A percentile compares a stretch with the other conserved stretches of the same genome.
Evolutionary conservation across 2,113 vertebrate genomes (phyloP).

Genomic region (Telmatochromis sp.): DNA sequence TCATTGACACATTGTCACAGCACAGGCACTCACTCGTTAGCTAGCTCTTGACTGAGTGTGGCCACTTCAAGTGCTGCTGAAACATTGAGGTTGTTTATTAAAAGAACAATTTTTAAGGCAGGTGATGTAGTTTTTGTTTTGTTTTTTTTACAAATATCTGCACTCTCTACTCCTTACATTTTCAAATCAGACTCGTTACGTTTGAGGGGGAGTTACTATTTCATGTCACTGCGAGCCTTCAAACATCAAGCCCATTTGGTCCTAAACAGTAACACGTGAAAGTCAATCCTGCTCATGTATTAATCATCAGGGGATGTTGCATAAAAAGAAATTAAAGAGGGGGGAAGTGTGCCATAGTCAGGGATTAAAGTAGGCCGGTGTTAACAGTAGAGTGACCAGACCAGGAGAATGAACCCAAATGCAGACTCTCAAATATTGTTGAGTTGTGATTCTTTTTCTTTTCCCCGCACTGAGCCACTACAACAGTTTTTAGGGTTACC

Average conservation of each 20-base stretch:
- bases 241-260: background rate
- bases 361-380: background rate
- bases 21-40: background rate
- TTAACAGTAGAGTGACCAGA: background rate
- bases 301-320: background rate
- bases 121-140: rapidly evolving
- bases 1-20: background rate
- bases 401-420: background rate
- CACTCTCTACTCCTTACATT: rapidly evolving
- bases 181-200: background rate
- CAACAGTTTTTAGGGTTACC: background rate
- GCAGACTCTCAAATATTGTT: background rate
- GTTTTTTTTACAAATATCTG: background rate
- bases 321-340: background rate
- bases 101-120: background rate
- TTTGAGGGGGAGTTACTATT: background rate
- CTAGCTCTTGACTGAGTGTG: background rate
- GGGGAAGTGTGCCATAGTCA: background rate
- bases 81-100: background rate
- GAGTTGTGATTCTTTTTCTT: background rate
- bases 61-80: background rate
- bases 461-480: background rate
- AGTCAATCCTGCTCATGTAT: background rate
- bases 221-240: background rate
- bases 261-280: background rate